Conservation (phyloP, 2,797 vertebrate species). For the Dallia pectoralis region DNA sequence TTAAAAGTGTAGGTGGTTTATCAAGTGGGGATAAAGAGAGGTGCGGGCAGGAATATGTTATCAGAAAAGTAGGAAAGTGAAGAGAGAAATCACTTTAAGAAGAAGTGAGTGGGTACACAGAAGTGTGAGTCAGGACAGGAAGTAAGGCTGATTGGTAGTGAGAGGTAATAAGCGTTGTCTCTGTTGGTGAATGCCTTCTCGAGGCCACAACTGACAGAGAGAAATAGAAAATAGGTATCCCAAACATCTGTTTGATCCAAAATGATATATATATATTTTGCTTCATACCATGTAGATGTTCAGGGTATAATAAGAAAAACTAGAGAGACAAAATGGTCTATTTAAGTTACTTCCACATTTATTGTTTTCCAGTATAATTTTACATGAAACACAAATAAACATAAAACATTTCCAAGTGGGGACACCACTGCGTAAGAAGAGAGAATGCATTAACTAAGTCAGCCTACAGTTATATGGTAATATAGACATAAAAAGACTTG, state of each 20-base stretch:
- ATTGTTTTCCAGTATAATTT: neutral
- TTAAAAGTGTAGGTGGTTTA: neutral
- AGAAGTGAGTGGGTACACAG: neutral
- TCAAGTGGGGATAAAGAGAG: neutral
- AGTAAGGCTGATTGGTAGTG: slow-evolving; percentile 1
- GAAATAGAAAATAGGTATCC: neutral
- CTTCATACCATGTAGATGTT: no score
- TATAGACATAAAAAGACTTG: no score
- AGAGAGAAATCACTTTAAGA: neutral
- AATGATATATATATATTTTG: neutral
- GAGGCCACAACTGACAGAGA: neutral
- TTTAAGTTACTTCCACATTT: neutral
- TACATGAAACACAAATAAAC: slow-evolving; percentile 4
- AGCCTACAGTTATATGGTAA: no score
- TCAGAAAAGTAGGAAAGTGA: neutral
- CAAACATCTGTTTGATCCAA: neutral
- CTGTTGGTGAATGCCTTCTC: neutral
- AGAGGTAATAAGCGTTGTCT: neutral
- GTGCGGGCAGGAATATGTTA: neutral
- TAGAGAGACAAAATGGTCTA: no score
- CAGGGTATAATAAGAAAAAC: no score
- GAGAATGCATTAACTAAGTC: no score
- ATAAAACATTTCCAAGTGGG: neutral
- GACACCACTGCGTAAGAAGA: no score
- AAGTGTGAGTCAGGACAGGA: neutral